Evolutionary conservation across 2,797 vertebrate species (phyloP).

Genomic region (Sebastes oblongus): DNA sequence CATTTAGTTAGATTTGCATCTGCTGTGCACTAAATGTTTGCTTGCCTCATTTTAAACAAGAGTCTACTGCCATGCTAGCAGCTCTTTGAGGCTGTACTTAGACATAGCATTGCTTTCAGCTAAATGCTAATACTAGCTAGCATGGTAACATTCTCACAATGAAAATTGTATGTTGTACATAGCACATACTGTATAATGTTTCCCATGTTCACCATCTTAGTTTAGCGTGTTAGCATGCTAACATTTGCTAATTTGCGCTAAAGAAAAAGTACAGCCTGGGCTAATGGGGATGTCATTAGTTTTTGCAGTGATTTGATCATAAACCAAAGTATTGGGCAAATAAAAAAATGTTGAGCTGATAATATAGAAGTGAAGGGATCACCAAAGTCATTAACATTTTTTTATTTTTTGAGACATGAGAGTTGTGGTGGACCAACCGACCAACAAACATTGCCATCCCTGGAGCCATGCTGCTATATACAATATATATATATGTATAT

Average conservation of each 20-base stretch:
- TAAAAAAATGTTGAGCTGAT: too few relatives aligned
- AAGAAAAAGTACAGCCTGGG: too few relatives aligned
- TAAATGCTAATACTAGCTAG: background rate
- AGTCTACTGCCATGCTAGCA: background rate
- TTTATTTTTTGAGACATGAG: too few relatives aligned
- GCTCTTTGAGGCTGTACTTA: background rate
- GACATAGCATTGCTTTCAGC: background rate
- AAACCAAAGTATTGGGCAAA: too few relatives aligned
- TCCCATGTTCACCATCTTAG: background rate
- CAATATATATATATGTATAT: too few relatives aligned
- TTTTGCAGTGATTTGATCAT: too few relatives aligned
- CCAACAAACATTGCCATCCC: background rate
- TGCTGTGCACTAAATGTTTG: background rate
- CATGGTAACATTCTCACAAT: background rate
- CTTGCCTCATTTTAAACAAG: background rate
- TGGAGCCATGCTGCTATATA: background rate
- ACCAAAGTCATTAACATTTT: too few relatives aligned
- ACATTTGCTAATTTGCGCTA: too few relatives aligned
- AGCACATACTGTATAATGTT: background rate
- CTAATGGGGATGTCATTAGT: too few relatives aligned
- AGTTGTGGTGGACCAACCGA: too few relatives aligned
- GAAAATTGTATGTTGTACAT: background rate
- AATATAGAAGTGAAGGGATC: too few relatives aligned
- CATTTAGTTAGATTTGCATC: background rate
- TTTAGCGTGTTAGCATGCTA: background rate